Conservation (phyloP, 2,797 vertebrate genomes). For the Peromyscus melanophrys region DNA sequence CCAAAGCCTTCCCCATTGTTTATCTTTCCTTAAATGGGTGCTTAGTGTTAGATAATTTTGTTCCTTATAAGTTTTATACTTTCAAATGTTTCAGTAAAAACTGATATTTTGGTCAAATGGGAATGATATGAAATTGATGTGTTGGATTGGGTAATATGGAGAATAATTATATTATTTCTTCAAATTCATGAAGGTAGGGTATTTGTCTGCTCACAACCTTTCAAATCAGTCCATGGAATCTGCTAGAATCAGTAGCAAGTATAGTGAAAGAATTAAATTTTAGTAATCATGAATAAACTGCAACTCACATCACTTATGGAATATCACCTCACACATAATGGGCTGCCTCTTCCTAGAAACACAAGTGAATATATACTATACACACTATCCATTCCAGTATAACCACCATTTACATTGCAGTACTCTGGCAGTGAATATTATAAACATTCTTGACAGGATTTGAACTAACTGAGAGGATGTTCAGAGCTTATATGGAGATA, state of each 20-base stretch:
- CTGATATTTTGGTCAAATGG: neutral
- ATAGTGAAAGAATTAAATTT: neutral
- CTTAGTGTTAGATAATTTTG: neutral
- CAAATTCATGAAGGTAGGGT: neutral
- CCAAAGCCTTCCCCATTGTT: neutral
- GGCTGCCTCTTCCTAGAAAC: neutral
- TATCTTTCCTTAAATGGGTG: neutral
- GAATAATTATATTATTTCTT: neutral
- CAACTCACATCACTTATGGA: neutral
- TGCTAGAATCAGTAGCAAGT: neutral
- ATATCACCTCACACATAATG: neutral
- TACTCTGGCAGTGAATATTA: neutral
- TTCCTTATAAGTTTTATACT: neutral
- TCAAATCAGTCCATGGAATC: neutral
- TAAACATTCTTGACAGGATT: neutral
- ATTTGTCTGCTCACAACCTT: neutral
- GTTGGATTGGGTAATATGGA: neutral
- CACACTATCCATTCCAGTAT: too few relatives aligned
- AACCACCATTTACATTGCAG: neutral
- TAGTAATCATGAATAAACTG: neutral
- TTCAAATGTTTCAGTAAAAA: neutral
- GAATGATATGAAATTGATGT: neutral
- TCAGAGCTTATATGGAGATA: neutral
- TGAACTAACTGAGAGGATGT: neutral
- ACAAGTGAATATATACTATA: neutral